Evolutionary conservation across 2,113 vertebrate species (phyloP).

Genomic region (Trinectes maculatus): DNA sequence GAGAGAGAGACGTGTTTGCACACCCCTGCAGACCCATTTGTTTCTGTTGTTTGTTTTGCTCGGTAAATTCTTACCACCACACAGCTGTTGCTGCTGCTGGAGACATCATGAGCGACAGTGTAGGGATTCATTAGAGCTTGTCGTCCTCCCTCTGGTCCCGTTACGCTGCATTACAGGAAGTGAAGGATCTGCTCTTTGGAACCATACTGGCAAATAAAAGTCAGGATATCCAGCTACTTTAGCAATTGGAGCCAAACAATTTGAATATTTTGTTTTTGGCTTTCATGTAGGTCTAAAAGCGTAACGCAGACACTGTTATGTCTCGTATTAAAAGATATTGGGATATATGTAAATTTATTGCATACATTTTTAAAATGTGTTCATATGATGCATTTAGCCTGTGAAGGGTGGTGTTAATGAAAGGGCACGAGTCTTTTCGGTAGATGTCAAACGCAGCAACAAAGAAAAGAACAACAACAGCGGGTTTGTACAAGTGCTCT

Average conservation of each 20-base stretch:
- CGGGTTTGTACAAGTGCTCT: slow-evolving; percentile 10
- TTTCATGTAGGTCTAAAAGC: too few species aligned
- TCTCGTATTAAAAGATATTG: too few species aligned
- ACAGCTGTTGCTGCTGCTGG: slow-evolving; percentile 54
- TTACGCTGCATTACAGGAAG: too few species aligned
- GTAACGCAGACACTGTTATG: too few species aligned
- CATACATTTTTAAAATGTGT: neutral
- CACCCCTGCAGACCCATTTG: slow-evolving; percentile 45
- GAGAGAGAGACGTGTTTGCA: neutral
- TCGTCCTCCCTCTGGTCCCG: slow-evolving; percentile 8
- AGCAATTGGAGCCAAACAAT: too few species aligned
- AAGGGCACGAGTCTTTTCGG: neutral
- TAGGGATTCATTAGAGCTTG: slow-evolving; percentile 61
- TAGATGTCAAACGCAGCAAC: slow-evolving; percentile 1
- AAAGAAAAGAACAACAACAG: slow-evolving; percentile 47
- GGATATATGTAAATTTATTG: neutral
- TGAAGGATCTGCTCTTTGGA: too few species aligned
- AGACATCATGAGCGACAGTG: slow-evolving; percentile 31
- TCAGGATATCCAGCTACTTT: too few species aligned
- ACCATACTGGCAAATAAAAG: too few species aligned
- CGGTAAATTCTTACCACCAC: slow-evolving; percentile 22
- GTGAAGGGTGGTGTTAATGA: too few species aligned
- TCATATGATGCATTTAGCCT: too few species aligned
- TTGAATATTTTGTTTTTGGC: too few species aligned
- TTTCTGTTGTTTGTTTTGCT: slow-evolving; percentile 61